Evolutionary conservation across 2,113 vertebrate species (phyloP).

Genomic region (Erythrolamprus reginae): DNA sequence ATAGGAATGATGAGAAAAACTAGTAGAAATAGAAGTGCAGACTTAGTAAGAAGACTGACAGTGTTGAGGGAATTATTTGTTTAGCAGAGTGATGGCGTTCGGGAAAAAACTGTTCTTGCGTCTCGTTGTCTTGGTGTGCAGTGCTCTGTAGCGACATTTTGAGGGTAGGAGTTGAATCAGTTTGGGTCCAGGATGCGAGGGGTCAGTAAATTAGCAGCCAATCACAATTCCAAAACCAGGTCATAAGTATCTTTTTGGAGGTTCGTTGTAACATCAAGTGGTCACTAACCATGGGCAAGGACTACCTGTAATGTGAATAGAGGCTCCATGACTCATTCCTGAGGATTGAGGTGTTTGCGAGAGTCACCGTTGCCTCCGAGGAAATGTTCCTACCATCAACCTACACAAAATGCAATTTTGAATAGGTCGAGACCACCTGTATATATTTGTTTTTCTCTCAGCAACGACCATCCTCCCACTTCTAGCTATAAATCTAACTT

Average conservation of each 20-base stretch:
- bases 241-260: not conserved
- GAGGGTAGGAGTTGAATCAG: no score
- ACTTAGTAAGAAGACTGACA: no score
- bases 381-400: not conserved
- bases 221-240: not conserved
- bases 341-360: no score
- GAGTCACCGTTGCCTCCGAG: not conserved
- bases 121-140: no score
- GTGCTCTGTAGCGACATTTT: no score
- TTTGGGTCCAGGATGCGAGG: no score
- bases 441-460: not conserved
- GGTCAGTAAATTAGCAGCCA: no score
- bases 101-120: no score
- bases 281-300: not conserved
- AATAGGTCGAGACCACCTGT: not conserved
- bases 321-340: not conserved
- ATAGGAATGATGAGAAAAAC: no score
- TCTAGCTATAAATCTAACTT: not conserved
- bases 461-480: not conserved
- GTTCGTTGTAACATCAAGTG: not conserved
- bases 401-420: not conserved
- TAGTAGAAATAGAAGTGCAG: no score
- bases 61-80: no score
- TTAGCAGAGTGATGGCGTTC: no score
- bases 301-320: not conserved